These are phyloP conservation scores for Corticium candelabrum DNA, from an alignment of 37 sponge, comb jelly and placozoan genomes.

Conservation along the genomic window DNA sequence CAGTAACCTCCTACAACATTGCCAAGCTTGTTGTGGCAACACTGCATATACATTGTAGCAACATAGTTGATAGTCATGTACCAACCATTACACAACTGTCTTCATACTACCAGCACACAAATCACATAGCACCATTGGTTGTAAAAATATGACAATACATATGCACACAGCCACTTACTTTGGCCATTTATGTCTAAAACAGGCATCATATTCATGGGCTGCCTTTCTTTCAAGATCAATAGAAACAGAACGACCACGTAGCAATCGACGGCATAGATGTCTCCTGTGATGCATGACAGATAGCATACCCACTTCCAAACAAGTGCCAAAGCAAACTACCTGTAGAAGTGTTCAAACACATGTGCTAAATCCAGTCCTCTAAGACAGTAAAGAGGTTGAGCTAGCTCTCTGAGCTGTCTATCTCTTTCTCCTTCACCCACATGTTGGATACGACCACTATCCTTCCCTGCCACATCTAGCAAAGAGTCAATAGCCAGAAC, in stretches of 20 bases:
- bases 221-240: conserved; percentile 30
- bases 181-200: conserved; percentile 56
- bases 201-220: conserved; percentile 28
- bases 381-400: conserved; percentile 51
- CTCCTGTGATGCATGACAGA: too few relatives aligned
- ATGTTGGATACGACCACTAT: conserved; percentile 6
- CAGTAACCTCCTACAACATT: too few relatives aligned
- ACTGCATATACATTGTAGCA: too few relatives aligned
- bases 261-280: conserved; percentile 28
- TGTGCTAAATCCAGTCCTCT: conserved; percentile 44
- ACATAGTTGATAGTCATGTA: too few relatives aligned
- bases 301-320: too few relatives aligned
- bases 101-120: too few relatives aligned
- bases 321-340: conserved; percentile 18
- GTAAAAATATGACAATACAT: too few relatives aligned
- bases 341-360: conserved; percentile 61
- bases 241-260: conserved; percentile 39
- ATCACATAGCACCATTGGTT: too few relatives aligned
- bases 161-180: conserved; percentile 24
- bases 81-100: too few relatives aligned
- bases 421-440: conserved; percentile 31
- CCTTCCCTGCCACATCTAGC: conserved; percentile 26
- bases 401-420: conserved; percentile 20
- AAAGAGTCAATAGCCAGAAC: conserved; percentile 35
- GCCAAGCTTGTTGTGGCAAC: too few relatives aligned